Conservation (phyloP, 2,113 vertebrate species). For the Piprites chloris region DNA sequence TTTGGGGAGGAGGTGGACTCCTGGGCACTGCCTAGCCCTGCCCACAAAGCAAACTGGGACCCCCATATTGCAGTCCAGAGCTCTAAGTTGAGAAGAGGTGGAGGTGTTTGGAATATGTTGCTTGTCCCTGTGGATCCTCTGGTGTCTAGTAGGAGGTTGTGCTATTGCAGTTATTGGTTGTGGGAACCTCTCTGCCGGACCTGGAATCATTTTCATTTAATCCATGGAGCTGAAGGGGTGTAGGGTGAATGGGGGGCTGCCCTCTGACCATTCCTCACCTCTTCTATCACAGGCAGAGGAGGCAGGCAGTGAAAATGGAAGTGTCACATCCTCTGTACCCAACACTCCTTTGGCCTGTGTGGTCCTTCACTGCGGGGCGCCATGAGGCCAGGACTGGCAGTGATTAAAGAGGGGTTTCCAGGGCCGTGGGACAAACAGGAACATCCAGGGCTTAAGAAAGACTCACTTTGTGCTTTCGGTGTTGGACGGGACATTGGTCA, state of each 20-base stretch:
- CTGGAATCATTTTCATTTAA: not conserved
- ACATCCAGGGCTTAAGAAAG: conserved; percentile 16
- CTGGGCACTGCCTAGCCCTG: not conserved
- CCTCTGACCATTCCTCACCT: not conserved
- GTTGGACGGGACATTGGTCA: not conserved
- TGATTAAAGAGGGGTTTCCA: conserved; percentile 28
- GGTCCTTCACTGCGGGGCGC: not conserved
- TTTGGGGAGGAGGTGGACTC: not conserved
- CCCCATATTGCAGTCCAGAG: not conserved
- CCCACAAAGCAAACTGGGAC: accelerated
- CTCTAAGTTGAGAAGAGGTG: not conserved
- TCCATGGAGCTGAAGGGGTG: not conserved
- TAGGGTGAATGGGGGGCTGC: not conserved
- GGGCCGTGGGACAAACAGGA: not conserved
- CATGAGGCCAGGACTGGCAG: not conserved
- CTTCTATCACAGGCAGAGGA: accelerated
- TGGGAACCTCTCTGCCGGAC: not conserved
- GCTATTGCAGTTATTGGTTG: not conserved
- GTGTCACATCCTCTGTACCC: not conserved
- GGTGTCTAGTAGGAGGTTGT: not conserved
- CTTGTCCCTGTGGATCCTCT: not conserved
- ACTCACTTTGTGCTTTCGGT: not conserved
- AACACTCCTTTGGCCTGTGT: not conserved
- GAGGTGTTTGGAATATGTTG: not conserved
- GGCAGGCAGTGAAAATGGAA: not conserved